Base-by-base conservation (phyloP, 1,140 invertebrate species). In the Oppia nitens region DNA sequence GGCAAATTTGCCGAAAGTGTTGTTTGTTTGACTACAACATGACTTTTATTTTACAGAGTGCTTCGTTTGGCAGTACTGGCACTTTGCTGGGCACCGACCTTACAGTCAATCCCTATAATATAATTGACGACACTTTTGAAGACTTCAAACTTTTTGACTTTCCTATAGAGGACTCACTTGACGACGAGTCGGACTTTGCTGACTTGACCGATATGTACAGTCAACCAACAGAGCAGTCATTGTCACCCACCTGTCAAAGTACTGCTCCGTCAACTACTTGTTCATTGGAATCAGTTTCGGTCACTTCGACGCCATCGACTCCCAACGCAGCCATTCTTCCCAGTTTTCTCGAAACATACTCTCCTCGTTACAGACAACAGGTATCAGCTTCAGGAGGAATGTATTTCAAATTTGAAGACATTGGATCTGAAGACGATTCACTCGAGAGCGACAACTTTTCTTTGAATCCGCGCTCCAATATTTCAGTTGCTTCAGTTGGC, bases 281-380 rank as follows among this genome's bases (percentile, higher is more conserved):
- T 47, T 49, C 17, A 17, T 17, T 25, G 6, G 49, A 50, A 50
- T 25, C 49, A 50, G n/a, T 47, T 3, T n/a, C n/a, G n/a, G 17
- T 40, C 32, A 17, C 32, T 40, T 40, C 32, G 32, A 40, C 32
- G 6, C 9, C 25, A 40, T 14, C 28, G 25, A 47, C 66, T 69
- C 66, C 60, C 64, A 77, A 76, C 57, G 80, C 81, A 48, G 80
- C 62, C 17, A 62, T 83, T 29, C 71, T 87, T 60, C 84, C 84
- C 52, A 86, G 83, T 73, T 88, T 87, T 72, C 83, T 86, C 74
- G 85, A 87, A 71, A 87, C 83, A 26, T 87, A 87, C 69, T 84
- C 83, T 29, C 77, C 83, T 40, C 77, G 74, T 71, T 72, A 61
- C 76, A 6, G 32, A 6, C 32, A 40, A 40, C 6, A 17, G 17